Conservation (phyloP, 2,888 invertebrate genomes). For the Rutpela maculata region DNA sequence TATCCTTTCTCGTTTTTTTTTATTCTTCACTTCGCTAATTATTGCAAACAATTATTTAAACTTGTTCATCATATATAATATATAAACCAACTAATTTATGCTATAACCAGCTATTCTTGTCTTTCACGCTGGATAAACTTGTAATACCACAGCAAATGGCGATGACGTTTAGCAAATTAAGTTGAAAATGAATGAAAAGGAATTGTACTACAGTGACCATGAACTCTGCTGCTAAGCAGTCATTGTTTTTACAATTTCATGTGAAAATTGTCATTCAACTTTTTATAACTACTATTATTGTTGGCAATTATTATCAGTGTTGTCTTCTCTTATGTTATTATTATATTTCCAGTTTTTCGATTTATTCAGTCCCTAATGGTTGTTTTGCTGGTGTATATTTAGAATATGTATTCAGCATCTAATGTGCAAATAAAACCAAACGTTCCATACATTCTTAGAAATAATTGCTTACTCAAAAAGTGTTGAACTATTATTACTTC, state of each 20-base stretch:
- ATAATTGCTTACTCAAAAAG: slow-evolving; percentile 1
- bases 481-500: neutral
- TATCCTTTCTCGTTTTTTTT: slow-evolving; percentile 14
- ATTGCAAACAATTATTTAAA: slow-evolving; percentile 23
- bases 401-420: neutral
- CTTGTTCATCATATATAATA: slow-evolving; percentile 19
- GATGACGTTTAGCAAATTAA: slow-evolving; percentile 53
- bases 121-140: slow-evolving; percentile 9
- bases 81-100: neutral
- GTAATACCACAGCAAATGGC: slow-evolving; percentile 1
- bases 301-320: slow-evolving; percentile 38
- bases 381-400: slow-evolving; percentile 12
- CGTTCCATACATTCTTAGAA: neutral
- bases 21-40: slow-evolving; percentile 25
- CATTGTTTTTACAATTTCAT: slow-evolving; percentile 52
- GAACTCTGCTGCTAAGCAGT: slow-evolving; percentile 56
- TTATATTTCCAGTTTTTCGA: slow-evolving; percentile 32
- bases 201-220: slow-evolving; percentile 53
- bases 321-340: slow-evolving; percentile 5
- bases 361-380: neutral
- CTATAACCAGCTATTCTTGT: slow-evolving; percentile 9
- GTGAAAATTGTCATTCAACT: slow-evolving; percentile 57
- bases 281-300: slow-evolving; percentile 47
- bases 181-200: slow-evolving; percentile 54
- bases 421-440: neutral